These are phyloP conservation scores for Allophyes oxyacanthae DNA, from an alignment of 2,888 invertebrate species.

Conservation along the genomic window DNA sequence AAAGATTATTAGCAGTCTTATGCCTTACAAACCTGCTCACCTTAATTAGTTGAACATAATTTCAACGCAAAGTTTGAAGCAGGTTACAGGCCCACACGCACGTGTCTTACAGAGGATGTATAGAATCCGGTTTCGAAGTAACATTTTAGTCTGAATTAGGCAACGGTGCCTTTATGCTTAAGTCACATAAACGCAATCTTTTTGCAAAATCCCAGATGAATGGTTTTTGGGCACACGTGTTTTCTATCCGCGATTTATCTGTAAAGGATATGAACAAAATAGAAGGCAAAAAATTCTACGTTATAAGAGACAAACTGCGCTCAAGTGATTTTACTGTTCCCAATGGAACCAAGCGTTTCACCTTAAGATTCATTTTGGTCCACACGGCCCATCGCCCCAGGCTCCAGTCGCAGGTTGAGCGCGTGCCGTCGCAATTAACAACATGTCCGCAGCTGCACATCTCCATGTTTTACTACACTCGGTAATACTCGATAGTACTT, in stretches of 20 bases:
- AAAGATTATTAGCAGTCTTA: too few species aligned
- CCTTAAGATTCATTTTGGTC: conserved; percentile 28
- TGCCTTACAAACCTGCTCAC: conserved; percentile 48
- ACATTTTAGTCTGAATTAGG: conserved; percentile 4
- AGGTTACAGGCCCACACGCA: conserved; percentile 19
- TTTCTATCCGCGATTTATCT: conserved; percentile 1
- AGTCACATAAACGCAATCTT: not conserved
- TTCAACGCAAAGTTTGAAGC: conserved; percentile 44
- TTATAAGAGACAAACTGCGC: not conserved
- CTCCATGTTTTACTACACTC: conserved; percentile 52
- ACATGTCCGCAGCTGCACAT: conserved; percentile 64
- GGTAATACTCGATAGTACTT: conserved; percentile 39
- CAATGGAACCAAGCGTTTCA: conserved; percentile 1
- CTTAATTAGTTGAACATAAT: conserved; percentile 57
- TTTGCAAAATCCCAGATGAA: conserved; percentile 4
- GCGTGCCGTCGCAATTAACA: conserved; percentile 68
- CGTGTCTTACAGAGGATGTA: conserved; percentile 32
- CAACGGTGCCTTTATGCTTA: not conserved
- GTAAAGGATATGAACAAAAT: conserved; percentile 10
- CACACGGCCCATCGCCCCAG: conserved; percentile 1
- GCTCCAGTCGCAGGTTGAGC: conserved; percentile 53
- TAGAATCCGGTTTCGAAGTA: conserved; percentile 46
- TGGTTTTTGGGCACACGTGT: conserved; percentile 14
- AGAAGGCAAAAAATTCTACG: not conserved
- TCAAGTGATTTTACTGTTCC: conserved; percentile 1